Evolutionary conservation across 2,797 vertebrate genomes (phyloP).

Genomic region (Ptychadena robeensis): DNA sequence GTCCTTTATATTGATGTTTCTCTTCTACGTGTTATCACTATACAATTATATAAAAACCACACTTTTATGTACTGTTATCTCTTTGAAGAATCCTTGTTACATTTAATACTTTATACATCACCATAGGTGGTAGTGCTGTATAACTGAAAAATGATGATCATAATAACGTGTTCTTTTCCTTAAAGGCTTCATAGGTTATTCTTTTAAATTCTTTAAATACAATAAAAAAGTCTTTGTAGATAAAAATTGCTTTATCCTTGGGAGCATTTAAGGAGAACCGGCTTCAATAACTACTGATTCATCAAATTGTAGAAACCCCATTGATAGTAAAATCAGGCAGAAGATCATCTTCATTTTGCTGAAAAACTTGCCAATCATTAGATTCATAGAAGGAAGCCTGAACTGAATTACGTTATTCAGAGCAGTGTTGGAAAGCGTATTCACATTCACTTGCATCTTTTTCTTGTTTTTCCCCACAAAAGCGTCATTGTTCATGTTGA

Average conservation of each 20-base stretch:
- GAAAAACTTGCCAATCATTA: conserved; percentile 67
- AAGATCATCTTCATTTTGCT: conserved; percentile 67
- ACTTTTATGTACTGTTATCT: not conserved
- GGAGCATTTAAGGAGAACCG: conserved; percentile 48
- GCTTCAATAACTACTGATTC: conserved; percentile 17
- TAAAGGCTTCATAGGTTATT: not conserved
- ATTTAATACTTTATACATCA: not conserved
- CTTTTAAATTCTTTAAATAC: not conserved
- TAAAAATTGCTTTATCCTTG: not conserved
- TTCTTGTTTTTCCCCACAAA: conserved; percentile 73
- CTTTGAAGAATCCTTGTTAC: not conserved
- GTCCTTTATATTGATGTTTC: not conserved
- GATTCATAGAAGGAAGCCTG: conserved; percentile 66
- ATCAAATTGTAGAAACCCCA: conserved; percentile 27
- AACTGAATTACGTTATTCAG: conserved; percentile 78
- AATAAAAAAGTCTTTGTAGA: not conserved
- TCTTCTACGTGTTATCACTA: not conserved
- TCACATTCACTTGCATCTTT: conserved; percentile 72
- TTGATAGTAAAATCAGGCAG: conserved; percentile 55
- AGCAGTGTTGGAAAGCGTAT: conserved; percentile 68
- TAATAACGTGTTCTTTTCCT: not conserved
- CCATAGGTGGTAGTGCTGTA: not conserved
- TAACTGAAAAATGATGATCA: not conserved
- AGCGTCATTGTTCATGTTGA: conserved; percentile 73
- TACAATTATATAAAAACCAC: not conserved